Evolutionary conservation across 2,113 vertebrate species (phyloP).

Genomic region (Redunca redunca): DNA sequence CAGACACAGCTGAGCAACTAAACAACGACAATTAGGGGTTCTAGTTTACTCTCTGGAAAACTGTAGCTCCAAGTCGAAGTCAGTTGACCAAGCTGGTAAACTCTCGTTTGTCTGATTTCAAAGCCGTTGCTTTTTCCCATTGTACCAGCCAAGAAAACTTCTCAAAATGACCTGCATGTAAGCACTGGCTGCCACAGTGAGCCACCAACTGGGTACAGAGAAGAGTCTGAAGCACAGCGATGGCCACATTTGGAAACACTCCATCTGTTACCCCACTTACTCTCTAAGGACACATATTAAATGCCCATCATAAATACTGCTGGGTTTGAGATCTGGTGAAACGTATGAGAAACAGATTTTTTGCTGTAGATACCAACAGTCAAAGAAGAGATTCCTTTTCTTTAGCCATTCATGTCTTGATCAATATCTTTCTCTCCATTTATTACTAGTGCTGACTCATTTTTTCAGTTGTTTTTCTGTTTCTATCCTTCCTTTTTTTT

Average conservation of each 20-base stretch:
- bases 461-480: neutral
- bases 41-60: neutral
- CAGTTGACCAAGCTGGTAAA: neutral
- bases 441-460: neutral
- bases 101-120: neutral
- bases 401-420: neutral
- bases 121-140: neutral
- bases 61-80: neutral
- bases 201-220: neutral
- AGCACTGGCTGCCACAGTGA: too few relatives aligned
- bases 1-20: neutral
- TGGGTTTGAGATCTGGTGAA: neutral
- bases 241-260: neutral
- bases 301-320: neutral
- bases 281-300: neutral
- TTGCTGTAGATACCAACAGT: neutral
- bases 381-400: neutral
- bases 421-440: neutral
- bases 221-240: neutral
- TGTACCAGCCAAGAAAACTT: neutral
- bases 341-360: neutral
- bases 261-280: neutral
- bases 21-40: neutral
- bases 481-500: neutral
- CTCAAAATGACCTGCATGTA: neutral